Conservation (phyloP, 2,888 invertebrate genomes). For the Adineta ricciae region DNA sequence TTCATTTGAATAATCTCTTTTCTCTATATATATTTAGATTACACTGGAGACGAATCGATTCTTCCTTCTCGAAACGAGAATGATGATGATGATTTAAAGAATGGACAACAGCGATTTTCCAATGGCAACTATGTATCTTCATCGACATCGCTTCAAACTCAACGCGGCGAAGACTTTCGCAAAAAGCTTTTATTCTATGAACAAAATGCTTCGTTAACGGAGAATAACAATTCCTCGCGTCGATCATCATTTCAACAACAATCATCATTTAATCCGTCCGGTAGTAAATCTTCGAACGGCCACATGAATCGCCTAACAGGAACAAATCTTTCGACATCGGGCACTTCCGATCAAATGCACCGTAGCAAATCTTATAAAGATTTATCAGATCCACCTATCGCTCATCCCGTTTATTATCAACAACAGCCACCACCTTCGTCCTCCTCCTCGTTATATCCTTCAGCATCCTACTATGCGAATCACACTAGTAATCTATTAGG, state of each 20-base stretch:
- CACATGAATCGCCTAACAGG: neutral
- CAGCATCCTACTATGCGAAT: neutral
- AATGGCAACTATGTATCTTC: neutral
- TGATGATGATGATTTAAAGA: neutral
- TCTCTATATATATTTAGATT: neutral
- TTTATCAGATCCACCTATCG: neutral
- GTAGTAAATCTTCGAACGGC: neutral
- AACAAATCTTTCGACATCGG: neutral
- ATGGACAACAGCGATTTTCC: neutral
- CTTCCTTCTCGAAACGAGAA: neutral
- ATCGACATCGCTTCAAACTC: neutral
- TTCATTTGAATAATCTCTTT: neutral
- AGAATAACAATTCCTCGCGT: neutral
- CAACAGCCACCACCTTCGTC: neutral
- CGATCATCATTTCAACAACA: neutral
- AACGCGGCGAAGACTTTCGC: neutral
- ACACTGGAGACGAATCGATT: neutral
- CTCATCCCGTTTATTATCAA: neutral
- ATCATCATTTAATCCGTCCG: neutral
- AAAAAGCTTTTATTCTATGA: neutral
- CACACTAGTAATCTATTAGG: neutral
- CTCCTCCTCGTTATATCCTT: neutral
- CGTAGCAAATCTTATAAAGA: conserved; percentile 21
- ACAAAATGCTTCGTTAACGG: neutral
- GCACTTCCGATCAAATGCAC: neutral